phyloP scores from a whole-genome alignment of 2,113 vertebrate genomes.

The Tretioscincus oriximinensis region DNA sequence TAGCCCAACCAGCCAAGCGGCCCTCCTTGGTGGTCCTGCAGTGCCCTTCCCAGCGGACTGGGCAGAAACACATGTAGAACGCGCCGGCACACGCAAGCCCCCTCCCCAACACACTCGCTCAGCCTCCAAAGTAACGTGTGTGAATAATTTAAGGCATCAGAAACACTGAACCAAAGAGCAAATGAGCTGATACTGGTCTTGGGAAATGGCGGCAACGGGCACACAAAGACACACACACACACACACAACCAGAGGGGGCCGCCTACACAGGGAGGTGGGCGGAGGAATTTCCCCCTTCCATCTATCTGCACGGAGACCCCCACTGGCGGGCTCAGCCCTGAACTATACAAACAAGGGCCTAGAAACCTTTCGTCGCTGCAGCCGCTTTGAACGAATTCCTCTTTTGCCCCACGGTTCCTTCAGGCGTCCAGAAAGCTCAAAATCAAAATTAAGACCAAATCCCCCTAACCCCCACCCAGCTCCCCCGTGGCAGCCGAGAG shows the following conservation, averaged over 20 bases:
- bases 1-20: not conserved
- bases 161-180: not conserved
- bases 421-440: not conserved
- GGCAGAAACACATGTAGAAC: not conserved
- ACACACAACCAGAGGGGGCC: not conserved
- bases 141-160: slow-evolving; percentile 26
- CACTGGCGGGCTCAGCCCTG: not conserved
- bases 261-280: no score
- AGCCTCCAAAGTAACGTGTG: not conserved
- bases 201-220: not conserved
- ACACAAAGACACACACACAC: not conserved
- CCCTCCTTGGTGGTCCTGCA: no score
- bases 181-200: not conserved
- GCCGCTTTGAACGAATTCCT: not conserved
- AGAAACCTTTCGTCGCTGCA: not conserved
- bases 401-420: not conserved
- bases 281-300: not conserved
- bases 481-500: not conserved
- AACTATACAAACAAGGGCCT: not conserved
- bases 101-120: not conserved
- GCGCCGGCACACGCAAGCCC: not conserved
- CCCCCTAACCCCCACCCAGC: not conserved
- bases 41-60: not conserved
- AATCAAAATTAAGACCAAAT: not conserved
- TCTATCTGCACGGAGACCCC: not conserved